These are phyloP conservation scores for Melinopterus prodromus DNA, from an alignment of 2,888 invertebrate genomes.

Conservation along the genomic window DNA sequence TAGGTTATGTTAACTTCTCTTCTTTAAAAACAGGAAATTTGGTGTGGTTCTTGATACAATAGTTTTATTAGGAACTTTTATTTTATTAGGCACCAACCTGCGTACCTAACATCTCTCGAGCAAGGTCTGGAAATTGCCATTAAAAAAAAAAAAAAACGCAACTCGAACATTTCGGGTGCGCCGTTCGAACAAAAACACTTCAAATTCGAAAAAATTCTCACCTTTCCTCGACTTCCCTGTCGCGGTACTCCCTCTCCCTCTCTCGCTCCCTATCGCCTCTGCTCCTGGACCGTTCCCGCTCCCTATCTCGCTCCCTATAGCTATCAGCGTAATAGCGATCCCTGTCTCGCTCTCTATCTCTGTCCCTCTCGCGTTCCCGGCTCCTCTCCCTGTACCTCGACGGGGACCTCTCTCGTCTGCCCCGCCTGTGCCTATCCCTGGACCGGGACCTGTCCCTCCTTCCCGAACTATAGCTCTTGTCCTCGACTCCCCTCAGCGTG, in stretches of 20 bases:
- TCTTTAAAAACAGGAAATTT: too few species aligned
- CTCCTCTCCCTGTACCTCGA: slow-evolving; percentile 65
- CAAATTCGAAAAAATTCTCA: slow-evolving; percentile 56
- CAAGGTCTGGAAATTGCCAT: too few species aligned
- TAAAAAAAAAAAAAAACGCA: too few species aligned
- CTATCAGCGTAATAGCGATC: slow-evolving; percentile 63
- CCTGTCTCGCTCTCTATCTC: slow-evolving; percentile 63
- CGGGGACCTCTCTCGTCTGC: slow-evolving; percentile 57
- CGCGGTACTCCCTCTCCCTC: slow-evolving; percentile 75
- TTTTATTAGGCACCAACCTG: too few species aligned
- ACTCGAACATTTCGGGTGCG: too few species aligned
- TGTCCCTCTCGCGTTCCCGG: slow-evolving; percentile 67
- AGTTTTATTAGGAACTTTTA: too few species aligned
- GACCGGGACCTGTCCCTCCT: slow-evolving; percentile 68
- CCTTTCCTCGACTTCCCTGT: slow-evolving; percentile 81
- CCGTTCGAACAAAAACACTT: not conserved
- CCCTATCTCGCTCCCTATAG: slow-evolving; percentile 67
- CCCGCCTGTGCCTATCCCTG: slow-evolving; percentile 57
- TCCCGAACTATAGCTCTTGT: slow-evolving; percentile 90
- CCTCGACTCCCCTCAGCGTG: slow-evolving; percentile 96
- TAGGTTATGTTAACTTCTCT: too few species aligned
- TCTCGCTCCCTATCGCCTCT: slow-evolving; percentile 71
- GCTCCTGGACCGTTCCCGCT: slow-evolving; percentile 82
- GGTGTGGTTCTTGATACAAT: too few species aligned
- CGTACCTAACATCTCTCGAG: too few species aligned